These are phyloP conservation scores for Mareca strepera DNA, from an alignment of 2,797 vertebrate genomes.

Conservation along the genomic window DNA sequence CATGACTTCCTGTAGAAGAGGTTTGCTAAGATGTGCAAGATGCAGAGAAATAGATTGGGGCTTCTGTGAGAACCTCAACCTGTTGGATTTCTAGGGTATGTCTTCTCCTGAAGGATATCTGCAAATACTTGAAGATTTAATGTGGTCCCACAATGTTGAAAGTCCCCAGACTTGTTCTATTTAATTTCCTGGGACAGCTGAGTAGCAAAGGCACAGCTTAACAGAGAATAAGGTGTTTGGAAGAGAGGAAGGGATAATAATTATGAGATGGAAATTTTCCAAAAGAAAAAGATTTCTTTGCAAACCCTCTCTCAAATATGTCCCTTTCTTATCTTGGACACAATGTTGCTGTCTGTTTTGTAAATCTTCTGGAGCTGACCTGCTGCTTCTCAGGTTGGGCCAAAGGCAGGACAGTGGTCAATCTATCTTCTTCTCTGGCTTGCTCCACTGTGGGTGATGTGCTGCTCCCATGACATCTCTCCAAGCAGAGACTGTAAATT, in stretches of 20 bases:
- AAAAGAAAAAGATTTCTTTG: not conserved
- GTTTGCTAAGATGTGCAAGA: not conserved
- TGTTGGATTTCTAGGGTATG: not conserved
- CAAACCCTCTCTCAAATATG: not conserved
- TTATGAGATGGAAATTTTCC: not conserved
- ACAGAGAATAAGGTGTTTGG: not conserved
- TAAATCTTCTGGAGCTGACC: not conserved
- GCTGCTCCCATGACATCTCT: not conserved
- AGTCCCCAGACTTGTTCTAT: not conserved
- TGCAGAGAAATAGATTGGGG: not conserved
- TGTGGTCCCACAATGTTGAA: not conserved
- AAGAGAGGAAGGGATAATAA: not conserved
- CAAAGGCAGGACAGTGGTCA: not conserved
- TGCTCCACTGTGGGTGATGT: not conserved
- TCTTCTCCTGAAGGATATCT: not conserved
- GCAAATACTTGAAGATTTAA: not conserved
- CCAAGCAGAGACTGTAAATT: not conserved
- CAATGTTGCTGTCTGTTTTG: not conserved
- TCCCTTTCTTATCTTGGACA: not conserved
- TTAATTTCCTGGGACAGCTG: not conserved
- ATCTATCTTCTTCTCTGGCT: not conserved
- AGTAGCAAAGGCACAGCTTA: not conserved
- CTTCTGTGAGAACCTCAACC: not conserved
- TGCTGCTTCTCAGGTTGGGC: not conserved
- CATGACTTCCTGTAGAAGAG: not conserved